A percentile compares a stretch with the other conserved stretches of the same genome.
These are phyloP conservation scores for Sarcophaga subvicina DNA, from an alignment of 2,888 invertebrate species.

Conservation along the genomic window DNA sequence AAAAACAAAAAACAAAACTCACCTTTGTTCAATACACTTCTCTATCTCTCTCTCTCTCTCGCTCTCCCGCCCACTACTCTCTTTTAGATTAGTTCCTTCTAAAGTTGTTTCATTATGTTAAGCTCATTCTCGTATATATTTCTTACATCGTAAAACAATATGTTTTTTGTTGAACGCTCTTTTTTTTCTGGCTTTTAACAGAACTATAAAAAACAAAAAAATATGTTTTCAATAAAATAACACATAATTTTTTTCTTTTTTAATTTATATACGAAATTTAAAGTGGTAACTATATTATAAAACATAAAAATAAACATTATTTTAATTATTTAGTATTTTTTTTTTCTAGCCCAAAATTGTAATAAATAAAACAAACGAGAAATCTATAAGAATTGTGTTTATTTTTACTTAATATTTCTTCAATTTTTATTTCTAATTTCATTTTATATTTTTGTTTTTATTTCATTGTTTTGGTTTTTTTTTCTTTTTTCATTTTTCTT, in stretches of 20 bases:
- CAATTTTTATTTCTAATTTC: no score
- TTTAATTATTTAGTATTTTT: slow-evolving; percentile 53
- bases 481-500: slow-evolving; percentile 32
- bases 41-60: neutral
- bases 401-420: slow-evolving; percentile 39
- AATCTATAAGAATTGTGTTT: slow-evolving; percentile 65
- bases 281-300: slow-evolving; percentile 51
- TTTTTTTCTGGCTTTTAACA: slow-evolving; percentile 50
- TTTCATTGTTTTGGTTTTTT: neutral
- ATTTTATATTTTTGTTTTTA: neutral
- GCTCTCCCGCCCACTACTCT: no score
- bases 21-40: neutral
- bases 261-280: slow-evolving; percentile 53
- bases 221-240: slow-evolving; percentile 40
- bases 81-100: slow-evolving; percentile 46
- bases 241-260: slow-evolving; percentile 15
- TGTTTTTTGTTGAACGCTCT: slow-evolving; percentile 23
- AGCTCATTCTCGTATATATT: slow-evolving; percentile 9
- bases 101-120: slow-evolving; percentile 54
- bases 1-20: slow-evolving; percentile 26
- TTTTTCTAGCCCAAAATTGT: slow-evolving; percentile 54
- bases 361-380: slow-evolving; percentile 59
- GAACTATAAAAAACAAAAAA: slow-evolving; percentile 27
- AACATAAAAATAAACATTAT: slow-evolving; percentile 40
- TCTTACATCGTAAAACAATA: slow-evolving; percentile 31